Base-by-base conservation (phyloP, 2,888 invertebrate genomes). In the Habroteleia sp. region DNA sequence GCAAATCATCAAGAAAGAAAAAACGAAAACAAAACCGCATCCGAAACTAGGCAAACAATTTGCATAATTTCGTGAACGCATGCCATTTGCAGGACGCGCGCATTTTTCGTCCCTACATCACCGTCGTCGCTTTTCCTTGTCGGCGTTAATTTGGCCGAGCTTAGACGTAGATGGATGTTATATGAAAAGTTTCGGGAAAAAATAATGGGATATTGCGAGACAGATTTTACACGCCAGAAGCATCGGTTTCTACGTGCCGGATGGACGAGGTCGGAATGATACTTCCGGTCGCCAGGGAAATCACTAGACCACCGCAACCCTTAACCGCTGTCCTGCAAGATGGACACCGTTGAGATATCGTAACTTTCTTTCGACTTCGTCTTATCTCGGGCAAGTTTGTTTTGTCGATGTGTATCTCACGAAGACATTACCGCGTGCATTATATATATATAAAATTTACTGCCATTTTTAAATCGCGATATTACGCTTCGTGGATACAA, bases 231-330 rank as follows among this genome's bases (percentile, higher is more conserved):
- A 75, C 71, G 75, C 75, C 58, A 71, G 65, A 29, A 71, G 71
- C 71, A 75, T 75, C 62, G 75, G 71, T 66, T 71, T 66, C 71
- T 71, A 75, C 75, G 75, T 73, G 72, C 72, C 72, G 77, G 77
- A 73, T 73, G 73, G 75, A 73, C 76, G 77, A 69, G 74, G 76
- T 77, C 23, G 56, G 76, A 77, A 76, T 69, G 78, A 78, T 76
- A 77, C 72, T 78, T 79, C 77, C 76, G 76, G 74, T 78, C 80
- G 77, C 80, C 68, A 77, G 81, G 79, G 79, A 80, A 81, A 81
- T 80, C 80, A 79, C 71, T 68, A 76, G 77, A 65, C 52, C 62
- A 69, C 77, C 77, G 71, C 79, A 78, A 78, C 76, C 78, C 77
- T 74, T 77, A 69, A 77, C 77, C 76, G 54, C 75, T 71, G 74